A percentile compares a stretch with the other conserved stretches of the same genome.
Evolutionary conservation across 2,113 vertebrate genomes (phyloP).

Genomic region (Varanus komodoensis): DNA sequence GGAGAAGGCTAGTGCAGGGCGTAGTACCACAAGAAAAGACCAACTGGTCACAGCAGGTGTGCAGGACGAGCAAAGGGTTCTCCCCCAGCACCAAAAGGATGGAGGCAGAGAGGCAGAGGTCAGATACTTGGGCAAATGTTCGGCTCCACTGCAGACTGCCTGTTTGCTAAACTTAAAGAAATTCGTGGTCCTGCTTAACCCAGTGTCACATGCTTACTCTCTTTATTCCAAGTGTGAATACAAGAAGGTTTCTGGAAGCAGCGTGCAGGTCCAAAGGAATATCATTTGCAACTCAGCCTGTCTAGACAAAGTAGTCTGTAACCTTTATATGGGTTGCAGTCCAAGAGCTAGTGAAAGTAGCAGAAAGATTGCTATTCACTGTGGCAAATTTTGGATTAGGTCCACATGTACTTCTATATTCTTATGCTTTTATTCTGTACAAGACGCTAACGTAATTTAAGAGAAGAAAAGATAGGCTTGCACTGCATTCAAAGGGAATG

Average conservation of each 20-base stretch:
- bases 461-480: neutral
- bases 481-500: constrained; percentile 8
- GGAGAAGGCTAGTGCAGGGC: neutral
- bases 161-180: neutral
- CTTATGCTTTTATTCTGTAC: neutral
- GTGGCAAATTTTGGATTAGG: neutral
- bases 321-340: neutral
- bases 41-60: neutral
- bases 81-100: neutral
- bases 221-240: neutral
- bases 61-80: neutral
- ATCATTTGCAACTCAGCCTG: neutral
- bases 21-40: too few species aligned
- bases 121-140: neutral
- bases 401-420: neutral
- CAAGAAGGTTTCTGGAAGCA: constrained; percentile 1
- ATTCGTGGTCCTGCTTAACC: neutral
- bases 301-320: constrained; percentile 1
- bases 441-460: neutral
- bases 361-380: neutral
- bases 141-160: neutral
- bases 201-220: neutral
- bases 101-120: neutral
- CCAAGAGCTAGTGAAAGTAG: neutral
- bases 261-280: neutral